phyloP scores from a whole-genome alignment of 2,888 invertebrate species.

The Anticlea derivata region DNA sequence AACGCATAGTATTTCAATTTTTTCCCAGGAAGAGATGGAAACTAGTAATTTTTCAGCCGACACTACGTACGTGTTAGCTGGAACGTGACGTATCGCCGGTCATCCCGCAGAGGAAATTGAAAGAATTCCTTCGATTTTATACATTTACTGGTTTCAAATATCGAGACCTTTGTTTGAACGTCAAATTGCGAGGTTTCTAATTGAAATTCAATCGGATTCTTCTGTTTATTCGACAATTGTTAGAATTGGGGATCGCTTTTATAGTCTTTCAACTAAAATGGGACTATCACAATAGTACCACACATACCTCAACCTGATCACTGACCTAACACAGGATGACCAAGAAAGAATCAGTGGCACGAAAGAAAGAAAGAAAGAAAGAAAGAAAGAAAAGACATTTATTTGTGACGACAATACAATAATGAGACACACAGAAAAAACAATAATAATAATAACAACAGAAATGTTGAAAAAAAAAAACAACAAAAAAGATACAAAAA shows the following conservation, averaged over 20 bases:
- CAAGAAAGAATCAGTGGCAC: too few species aligned
- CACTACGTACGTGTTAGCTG: conserved; percentile 27
- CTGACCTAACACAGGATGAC: too few species aligned
- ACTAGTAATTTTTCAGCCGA: conserved; percentile 40
- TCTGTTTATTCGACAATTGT: conserved; percentile 1
- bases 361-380: too few species aligned
- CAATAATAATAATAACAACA: too few species aligned
- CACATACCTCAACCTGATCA: too few species aligned
- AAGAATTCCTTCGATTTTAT: conserved; percentile 19
- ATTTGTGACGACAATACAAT: too few species aligned
- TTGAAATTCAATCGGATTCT: conserved; percentile 11
- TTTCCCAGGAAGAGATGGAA: conserved; percentile 31
- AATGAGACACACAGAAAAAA: too few species aligned
- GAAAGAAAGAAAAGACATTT: too few species aligned
- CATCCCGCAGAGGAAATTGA: conserved; percentile 37
- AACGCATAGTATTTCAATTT: too few species aligned
- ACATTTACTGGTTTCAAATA: conserved; percentile 13
- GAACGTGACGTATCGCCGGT: conserved; percentile 38
- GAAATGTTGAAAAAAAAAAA: too few species aligned
- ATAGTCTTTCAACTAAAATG: neutral
- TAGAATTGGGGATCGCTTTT: conserved; percentile 1
- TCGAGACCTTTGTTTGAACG: conserved; percentile 17
- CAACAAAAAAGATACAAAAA: too few species aligned
- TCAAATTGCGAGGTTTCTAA: conserved; percentile 15
- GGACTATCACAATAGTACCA: too few species aligned